A percentile compares a stretch with the other conserved stretches of the same genome.
These are phyloP conservation scores for Piezodorus guildinii DNA, from an alignment of 1,140 invertebrate genomes.

Conservation along the genomic window DNA sequence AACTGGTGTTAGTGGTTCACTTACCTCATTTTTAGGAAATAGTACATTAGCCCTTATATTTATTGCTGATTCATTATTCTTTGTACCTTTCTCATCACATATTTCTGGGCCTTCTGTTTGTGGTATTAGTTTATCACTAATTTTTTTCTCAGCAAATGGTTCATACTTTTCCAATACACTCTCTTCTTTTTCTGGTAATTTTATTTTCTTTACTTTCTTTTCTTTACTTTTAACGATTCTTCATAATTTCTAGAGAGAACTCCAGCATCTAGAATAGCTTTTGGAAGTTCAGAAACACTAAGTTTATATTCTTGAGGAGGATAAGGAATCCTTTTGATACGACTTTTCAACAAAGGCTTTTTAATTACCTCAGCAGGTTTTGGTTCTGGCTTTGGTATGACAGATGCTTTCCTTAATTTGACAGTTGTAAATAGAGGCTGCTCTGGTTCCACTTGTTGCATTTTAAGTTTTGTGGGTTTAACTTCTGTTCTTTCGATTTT, in stretches of 20 bases:
- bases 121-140: conserved; percentile 23
- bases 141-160: conserved; percentile 30
- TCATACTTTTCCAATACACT: conserved; percentile 41
- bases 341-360: conserved; percentile 47
- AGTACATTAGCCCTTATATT: too few species aligned
- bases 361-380: conserved; percentile 43
- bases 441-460: conserved; percentile 33
- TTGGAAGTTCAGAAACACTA: conserved; percentile 27
- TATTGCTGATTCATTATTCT: too few species aligned
- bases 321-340: conserved; percentile 40
- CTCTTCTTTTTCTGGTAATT: conserved; percentile 35
- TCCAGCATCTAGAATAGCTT: conserved; percentile 41
- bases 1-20: too few species aligned
- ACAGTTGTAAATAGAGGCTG: conserved; percentile 45
- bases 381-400: conserved; percentile 38
- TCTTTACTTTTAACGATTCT: conserved; percentile 49
- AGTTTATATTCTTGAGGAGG: conserved; percentile 34
- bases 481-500: conserved; percentile 36
- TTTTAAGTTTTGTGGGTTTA: conserved; percentile 38
- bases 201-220: conserved; percentile 41
- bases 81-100: too few species aligned
- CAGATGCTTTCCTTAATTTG: conserved; percentile 48
- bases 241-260: conserved; percentile 54
- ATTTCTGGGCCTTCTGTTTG: conserved; percentile 29
- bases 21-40: too few species aligned